Evolutionary conservation across 1,140 invertebrate species (phyloP), one percentile per base, ranked within the genome.

Genomic region (Musca domestica): DNA sequence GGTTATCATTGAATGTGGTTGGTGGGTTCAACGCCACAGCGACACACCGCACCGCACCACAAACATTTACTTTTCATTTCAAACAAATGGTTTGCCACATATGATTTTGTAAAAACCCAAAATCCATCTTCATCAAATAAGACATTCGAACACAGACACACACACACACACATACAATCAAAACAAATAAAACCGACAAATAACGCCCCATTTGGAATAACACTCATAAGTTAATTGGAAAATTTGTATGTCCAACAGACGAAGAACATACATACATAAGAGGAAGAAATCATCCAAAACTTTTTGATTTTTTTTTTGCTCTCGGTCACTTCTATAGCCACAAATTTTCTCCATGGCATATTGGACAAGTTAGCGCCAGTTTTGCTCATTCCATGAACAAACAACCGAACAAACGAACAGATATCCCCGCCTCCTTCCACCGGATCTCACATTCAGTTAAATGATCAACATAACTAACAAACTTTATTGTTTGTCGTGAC

Each of bases 201-300:
- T 12, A 41, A 10, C 34, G 34, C 12, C 34, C 34, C 12, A 41
- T 9, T 2, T 41, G 34, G 12, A 41, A 41, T 41, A 41, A 5
- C 4, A 58, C 27, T 34, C 25, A 61, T 61, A 61, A 61, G 56
- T 61, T 61, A 61, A 61, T 61, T 61, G 56, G 56, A 19, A 61
- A 61, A 41, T 61, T 61, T 58, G n/a, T 41, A 14, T 56, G 27
- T 41, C 20, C 17, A 61, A 61, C 30, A 41, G 34, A 41, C 34
- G 12, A 7, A 41, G 4, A 41, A 41, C 34, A 41, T 12, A 5
- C 34, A 41, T 2, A 41, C 27, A 30, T 3, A 30, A 30, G 3
- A 30, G 27, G 3, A 12, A 41, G 12, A 41, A 41, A 41, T 12
- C 34, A 10, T 12, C 34, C 34, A 61, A 34, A 61, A 61, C 27